Percentiles rank a stretch among this genome's conserved stretches.
phyloP scores from a whole-genome alignment of 1,140 invertebrate genomes.

The Drosophila takahashii region DNA sequence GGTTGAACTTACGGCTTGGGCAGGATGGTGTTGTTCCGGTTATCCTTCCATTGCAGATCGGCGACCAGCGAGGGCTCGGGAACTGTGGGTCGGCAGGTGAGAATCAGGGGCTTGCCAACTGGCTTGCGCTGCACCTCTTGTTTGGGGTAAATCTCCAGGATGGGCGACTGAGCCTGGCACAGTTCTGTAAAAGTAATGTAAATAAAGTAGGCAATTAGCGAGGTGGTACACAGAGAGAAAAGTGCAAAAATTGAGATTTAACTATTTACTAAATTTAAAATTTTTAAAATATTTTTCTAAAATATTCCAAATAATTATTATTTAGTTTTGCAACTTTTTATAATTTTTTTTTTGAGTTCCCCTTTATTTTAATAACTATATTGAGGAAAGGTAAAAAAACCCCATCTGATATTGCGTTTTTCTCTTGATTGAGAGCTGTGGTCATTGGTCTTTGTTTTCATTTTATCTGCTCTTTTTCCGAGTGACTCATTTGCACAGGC shows the following conservation, averaged over 20 bases:
- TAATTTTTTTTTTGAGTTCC: too few relatives aligned
- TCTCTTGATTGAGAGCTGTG: constrained; percentile 6
- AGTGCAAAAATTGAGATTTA: too few relatives aligned
- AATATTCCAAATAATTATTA: background rate
- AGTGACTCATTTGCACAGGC: constrained; percentile 59
- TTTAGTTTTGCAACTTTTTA: too few relatives aligned
- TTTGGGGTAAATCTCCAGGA: constrained; percentile 89
- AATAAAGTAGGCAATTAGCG: constrained; percentile 6
- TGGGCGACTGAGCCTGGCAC: constrained; percentile 73
- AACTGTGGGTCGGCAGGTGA: constrained; percentile 89
- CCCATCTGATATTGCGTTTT: background rate
- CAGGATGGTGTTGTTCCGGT: constrained; percentile 88
- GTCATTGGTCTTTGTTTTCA: constrained; percentile 25
- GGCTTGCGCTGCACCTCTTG: constrained; percentile 88
- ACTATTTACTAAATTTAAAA: background rate
- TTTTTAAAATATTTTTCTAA: too few relatives aligned
- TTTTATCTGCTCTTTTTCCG: constrained; percentile 34
- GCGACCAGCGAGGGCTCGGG: constrained; percentile 87
- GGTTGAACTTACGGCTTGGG: constrained; percentile 86
- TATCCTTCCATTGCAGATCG: constrained; percentile 90
- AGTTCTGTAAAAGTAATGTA: constrained; percentile 58
- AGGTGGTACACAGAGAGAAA: constrained; percentile 4
- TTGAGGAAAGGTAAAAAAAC: background rate
- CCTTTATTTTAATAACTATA: background rate
- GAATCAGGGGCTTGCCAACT: constrained; percentile 88